Conservation (phyloP, 1,140 invertebrate species). For the Meteorus sp. region DNA sequence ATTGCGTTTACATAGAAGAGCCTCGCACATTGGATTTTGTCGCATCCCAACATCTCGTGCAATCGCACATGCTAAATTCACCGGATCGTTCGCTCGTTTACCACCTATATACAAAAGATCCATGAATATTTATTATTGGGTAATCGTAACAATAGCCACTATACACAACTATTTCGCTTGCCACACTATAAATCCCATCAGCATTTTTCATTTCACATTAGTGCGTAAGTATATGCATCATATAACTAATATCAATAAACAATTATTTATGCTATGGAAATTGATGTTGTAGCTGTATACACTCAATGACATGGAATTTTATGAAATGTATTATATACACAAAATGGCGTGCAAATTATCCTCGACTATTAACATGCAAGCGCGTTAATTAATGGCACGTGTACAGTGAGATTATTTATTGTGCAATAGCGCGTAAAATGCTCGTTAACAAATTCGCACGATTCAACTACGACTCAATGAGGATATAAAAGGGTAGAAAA, state of each 20-base stretch:
- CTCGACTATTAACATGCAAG: not conserved
- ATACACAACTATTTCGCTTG: not conserved
- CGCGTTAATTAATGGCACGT: not conserved
- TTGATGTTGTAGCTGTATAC: no score
- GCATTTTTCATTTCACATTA: not conserved
- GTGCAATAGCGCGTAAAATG: not conserved
- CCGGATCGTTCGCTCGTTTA: not conserved
- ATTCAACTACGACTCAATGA: not conserved
- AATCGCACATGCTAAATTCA: not conserved
- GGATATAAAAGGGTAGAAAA: not conserved
- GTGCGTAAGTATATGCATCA: not conserved
- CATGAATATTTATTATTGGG: slow-evolving; percentile 5
- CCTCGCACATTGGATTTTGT: not conserved
- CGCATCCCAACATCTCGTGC: not conserved
- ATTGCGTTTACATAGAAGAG: slow-evolving; percentile 16
- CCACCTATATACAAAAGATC: no score
- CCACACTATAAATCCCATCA: no score
- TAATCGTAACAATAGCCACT: not conserved
- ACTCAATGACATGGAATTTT: not conserved
- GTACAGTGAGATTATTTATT: not conserved
- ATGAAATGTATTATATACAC: not conserved
- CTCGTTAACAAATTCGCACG: not conserved
- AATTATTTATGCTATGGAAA: no score
- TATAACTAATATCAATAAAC: no score
- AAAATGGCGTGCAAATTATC: not conserved